These are phyloP conservation scores for Callorhinus ursinus DNA, from an alignment of 2,113 vertebrate species.

Conservation along the genomic window DNA sequence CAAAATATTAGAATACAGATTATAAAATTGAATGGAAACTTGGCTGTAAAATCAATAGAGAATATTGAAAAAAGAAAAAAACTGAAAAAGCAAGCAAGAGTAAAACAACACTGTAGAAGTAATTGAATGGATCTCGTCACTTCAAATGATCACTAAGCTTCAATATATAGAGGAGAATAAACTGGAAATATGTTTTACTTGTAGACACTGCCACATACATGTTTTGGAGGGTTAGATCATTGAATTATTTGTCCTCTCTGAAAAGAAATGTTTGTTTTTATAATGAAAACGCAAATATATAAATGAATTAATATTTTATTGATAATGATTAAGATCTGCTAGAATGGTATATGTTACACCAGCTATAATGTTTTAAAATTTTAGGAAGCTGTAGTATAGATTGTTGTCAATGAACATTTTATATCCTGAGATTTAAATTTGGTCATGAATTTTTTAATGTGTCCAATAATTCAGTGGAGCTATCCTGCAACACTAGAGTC, in stretches of 20 bases:
- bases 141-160: neutral
- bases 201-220: neutral
- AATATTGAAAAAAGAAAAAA: neutral
- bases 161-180: neutral
- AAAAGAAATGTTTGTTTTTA: conserved; percentile 5
- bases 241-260: neutral
- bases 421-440: neutral
- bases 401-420: neutral
- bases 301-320: neutral
- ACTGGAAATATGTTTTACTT: neutral
- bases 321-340: neutral
- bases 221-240: neutral
- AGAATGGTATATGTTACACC: neutral
- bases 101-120: neutral
- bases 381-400: neutral
- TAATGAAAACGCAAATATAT: conserved; percentile 22
- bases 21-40: neutral
- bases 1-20: neutral
- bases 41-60: neutral
- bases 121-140: neutral
- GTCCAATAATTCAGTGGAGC: neutral
- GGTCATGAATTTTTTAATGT: neutral
- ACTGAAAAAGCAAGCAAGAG: neutral
- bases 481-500: neutral
- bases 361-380: neutral